phyloP scores from a whole-genome alignment of 2,888 invertebrate genomes.

The Ornithoptera alexandrae region DNA sequence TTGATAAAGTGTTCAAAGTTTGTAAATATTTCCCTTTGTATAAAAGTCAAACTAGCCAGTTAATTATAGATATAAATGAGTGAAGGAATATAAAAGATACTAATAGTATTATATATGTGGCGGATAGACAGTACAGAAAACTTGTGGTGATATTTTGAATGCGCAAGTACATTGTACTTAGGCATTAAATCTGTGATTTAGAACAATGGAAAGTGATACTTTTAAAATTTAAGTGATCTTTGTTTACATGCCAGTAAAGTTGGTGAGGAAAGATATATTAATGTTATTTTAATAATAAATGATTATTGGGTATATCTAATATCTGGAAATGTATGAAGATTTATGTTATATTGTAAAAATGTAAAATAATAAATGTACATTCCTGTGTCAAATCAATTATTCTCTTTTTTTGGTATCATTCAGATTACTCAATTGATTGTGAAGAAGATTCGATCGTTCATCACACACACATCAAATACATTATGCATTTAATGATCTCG shows the following conservation, averaged over 20 bases:
- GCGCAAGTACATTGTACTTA: constrained; percentile 39
- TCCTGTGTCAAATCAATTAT: constrained; percentile 11
- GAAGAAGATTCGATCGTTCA: not conserved
- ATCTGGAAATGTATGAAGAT: constrained; percentile 14
- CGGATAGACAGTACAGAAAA: constrained; percentile 4
- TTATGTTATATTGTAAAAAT: constrained; percentile 8
- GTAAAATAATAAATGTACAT: constrained; percentile 19
- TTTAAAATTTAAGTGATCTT: constrained; percentile 15
- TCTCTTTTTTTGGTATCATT: not conserved
- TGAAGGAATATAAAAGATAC: not conserved
- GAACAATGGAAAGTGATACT: constrained; percentile 25
- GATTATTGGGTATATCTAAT: constrained; percentile 1
- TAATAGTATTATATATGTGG: constrained; percentile 10
- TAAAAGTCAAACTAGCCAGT: constrained; percentile 21
- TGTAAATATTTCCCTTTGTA: constrained; percentile 11
- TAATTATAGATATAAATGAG: not conserved
- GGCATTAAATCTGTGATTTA: constrained; percentile 32
- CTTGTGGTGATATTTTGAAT: constrained; percentile 29
- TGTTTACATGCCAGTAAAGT: constrained; percentile 25
- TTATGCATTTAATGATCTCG: too few relatives aligned
- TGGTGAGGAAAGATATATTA: constrained; percentile 18
- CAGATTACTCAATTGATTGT: not conserved
- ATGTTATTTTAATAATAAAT: constrained; percentile 18
- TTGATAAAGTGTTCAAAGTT: constrained; percentile 6
- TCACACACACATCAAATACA: not conserved